Evolutionary conservation across 2,888 invertebrate genomes (phyloP), one percentile per base, ranked within the genome.

Genomic region (Aspidiotus destructor): DNA sequence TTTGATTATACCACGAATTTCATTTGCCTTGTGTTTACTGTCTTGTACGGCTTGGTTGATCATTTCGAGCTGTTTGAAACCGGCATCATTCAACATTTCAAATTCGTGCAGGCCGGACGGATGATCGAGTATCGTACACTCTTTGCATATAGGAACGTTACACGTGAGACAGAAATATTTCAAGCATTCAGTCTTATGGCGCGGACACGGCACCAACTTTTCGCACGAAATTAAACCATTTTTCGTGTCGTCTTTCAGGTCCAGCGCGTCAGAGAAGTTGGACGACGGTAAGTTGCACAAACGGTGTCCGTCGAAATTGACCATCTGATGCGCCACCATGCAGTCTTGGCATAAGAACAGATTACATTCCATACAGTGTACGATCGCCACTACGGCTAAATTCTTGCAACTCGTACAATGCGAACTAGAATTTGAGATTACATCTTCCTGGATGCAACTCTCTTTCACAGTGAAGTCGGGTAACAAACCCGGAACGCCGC

Each of bases 251-350:
- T 71, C 79, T 10, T 76, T 76, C 65, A 82, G 75, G 6, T 67
- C 67, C 8, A 67, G 10, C n/a, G 41, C 58, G 44, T 58, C 67
- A 9, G 55, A 54, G 55, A 17, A n/a, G 16, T 15, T 41, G 17
- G 64, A 54, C 10, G 54, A 41, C 52, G 54, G 16, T 58, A 67
- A 9, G 68, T 78, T 78, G 74, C 89, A 84, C 70, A 96, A 93
- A 70, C 93, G 86, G 79, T 97, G 96, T 72, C 94, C 95, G 78
- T 95, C 94, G 79, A 98, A 98, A 79, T 96, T 95, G 96, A 98
- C 97, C 79, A 92, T 95, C 80, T 96, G 93, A 80, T 98, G 98
- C 72, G 97, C 97, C 87, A 95, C 95, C 75, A 94, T 93, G 84
- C 98, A 98, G 79, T 95, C 94, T 70, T 91, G 87, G 81, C 98